phyloP scores from a whole-genome alignment of 2,888 invertebrate species.

The Trichacis sp. region DNA sequence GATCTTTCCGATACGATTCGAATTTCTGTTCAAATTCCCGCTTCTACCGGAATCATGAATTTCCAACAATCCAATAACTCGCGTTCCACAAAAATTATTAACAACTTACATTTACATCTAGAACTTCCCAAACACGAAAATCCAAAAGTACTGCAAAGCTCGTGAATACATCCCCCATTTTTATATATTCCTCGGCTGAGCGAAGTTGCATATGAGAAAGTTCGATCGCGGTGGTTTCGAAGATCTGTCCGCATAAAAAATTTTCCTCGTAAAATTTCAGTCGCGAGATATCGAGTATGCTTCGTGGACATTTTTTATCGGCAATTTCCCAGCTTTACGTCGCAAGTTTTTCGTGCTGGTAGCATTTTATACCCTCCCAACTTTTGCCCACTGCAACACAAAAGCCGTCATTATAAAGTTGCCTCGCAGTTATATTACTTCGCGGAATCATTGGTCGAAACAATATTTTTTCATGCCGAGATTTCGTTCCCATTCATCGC shows the following conservation, averaged over 20 bases:
- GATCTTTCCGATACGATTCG: too few relatives aligned
- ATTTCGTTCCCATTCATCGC: constrained; percentile 3
- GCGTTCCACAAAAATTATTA: too few relatives aligned
- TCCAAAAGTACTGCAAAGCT: too few relatives aligned
- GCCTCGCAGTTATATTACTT: constrained; percentile 17
- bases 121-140: too few relatives aligned
- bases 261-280: constrained; percentile 22
- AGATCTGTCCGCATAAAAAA: constrained; percentile 21
- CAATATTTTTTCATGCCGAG: background rate
- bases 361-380: constrained; percentile 13
- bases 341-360: constrained; percentile 20
- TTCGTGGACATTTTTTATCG: constrained; percentile 28
- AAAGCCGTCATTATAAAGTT: constrained; percentile 17
- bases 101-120: too few relatives aligned
- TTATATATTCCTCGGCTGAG: background rate
- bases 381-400: constrained; percentile 15
- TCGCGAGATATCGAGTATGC: constrained; percentile 13
- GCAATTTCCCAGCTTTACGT: constrained; percentile 25
- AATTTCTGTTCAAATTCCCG: too few relatives aligned
- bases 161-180: too few relatives aligned
- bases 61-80: too few relatives aligned
- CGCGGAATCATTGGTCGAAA: constrained; percentile 11
- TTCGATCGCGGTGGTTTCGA: background rate
- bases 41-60: too few relatives aligned
- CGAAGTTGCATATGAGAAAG: background rate